Percentiles rank a stretch among this genome's conserved stretches.
phyloP scores from a whole-genome alignment of 2,888 invertebrate species.

The Aphodius sticticus region DNA sequence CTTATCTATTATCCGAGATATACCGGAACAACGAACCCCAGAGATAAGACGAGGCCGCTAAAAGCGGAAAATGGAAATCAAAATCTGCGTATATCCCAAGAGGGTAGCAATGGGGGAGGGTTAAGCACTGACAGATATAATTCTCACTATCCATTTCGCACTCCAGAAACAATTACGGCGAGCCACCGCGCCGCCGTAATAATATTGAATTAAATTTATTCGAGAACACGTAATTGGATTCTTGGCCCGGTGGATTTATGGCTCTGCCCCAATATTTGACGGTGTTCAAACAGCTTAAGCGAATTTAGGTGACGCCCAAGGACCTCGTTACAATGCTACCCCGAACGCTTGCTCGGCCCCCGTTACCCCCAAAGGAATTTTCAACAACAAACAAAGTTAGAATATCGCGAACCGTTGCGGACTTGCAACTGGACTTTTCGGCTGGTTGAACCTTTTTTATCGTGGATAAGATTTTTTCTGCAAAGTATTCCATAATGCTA shows the following conservation, averaged over 20 bases:
- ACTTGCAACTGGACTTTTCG: neutral
- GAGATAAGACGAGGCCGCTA: neutral
- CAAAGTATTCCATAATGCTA: too few relatives aligned
- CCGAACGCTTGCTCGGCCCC: neutral
- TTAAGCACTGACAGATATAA: slow-evolving; percentile 4
- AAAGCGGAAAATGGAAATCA: neutral
- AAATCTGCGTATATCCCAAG: neutral
- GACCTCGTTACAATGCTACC: slow-evolving; percentile 15
- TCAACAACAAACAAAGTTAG: slow-evolving; percentile 4
- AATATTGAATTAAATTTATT: slow-evolving; percentile 16
- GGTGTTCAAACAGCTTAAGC: slow-evolving; percentile 20
- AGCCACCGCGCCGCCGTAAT: neutral
- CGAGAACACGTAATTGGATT: slow-evolving; percentile 8
- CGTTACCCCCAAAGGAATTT: neutral
- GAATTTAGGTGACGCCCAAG: slow-evolving; percentile 20
- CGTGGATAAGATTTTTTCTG: neutral
- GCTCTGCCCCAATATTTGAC: slow-evolving; percentile 15
- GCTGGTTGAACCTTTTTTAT: neutral
- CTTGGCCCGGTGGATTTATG: slow-evolving; percentile 15
- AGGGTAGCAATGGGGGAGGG: neutral
- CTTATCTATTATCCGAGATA: neutral
- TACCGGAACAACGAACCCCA: neutral
- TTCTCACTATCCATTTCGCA: slow-evolving; percentile 4
- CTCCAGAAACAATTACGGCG: neutral
- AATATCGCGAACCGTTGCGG: neutral